Conservation (phyloP, 1,140 invertebrate genomes). For the Drosophila willistoni region DNA sequence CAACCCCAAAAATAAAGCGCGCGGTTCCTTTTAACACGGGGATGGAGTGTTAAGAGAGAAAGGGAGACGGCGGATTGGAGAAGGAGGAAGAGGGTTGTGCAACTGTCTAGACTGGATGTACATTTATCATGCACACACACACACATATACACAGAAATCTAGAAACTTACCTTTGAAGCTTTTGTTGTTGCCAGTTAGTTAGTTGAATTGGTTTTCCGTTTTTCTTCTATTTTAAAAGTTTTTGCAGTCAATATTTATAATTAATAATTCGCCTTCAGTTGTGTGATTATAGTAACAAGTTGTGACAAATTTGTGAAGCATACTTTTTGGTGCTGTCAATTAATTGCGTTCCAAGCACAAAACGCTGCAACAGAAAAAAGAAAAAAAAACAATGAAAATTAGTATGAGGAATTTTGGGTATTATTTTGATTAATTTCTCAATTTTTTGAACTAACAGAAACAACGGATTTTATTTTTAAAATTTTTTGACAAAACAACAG, state of each 20-base stretch:
- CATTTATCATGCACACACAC: constrained; percentile 55
- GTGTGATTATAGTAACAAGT: constrained; percentile 58
- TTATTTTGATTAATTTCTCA: constrained; percentile 13
- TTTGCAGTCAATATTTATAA: constrained; percentile 50
- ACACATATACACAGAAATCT: constrained; percentile 20
- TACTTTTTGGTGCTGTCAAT: constrained; percentile 69
- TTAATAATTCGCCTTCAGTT: constrained; percentile 26
- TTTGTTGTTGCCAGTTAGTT: constrained; percentile 49
- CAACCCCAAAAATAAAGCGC: constrained; percentile 67
- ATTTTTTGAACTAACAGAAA: constrained; percentile 19
- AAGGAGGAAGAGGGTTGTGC: constrained; percentile 40
- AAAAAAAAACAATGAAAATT: not conserved
- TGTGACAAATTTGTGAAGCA: constrained; percentile 68
- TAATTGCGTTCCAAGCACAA: constrained; percentile 65
- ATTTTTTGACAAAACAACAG: not conserved
- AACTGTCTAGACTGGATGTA: constrained; percentile 76
- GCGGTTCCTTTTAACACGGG: constrained; percentile 27
- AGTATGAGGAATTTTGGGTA: not conserved
- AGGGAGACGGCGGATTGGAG: constrained; percentile 17
- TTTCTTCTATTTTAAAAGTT: constrained; percentile 22
- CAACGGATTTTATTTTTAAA: not conserved
- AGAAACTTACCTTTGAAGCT: constrained; percentile 55
- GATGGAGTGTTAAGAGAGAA: not conserved
- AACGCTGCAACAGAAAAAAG: constrained; percentile 59
- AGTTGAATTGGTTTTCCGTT: constrained; percentile 29